Base-by-base conservation (phyloP, 2,888 invertebrate species). In the Toxonevra muliebris region DNA sequence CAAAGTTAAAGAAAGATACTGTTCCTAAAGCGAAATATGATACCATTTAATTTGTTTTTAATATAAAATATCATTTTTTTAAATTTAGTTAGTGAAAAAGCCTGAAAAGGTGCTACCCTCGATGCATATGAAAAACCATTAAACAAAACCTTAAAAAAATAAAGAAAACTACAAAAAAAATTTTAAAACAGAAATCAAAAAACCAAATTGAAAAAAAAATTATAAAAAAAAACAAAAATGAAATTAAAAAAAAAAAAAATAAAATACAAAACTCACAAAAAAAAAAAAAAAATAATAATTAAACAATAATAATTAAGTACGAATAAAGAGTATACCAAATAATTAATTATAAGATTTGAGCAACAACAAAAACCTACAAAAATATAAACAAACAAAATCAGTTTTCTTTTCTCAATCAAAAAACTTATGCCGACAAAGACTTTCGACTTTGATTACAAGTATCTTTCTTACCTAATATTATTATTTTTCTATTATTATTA, bases 341-440 rank as follows among this genome's bases (percentile, higher is more conserved):
- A 57, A 64, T 57, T 17, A 64, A 58, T 52, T 2, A 20, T 12
- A 20, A 9, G 8, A 19, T 43, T 13, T 30, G 12, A 43, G 48
- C 43, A 48, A 12, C 42, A 41, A 15, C 20, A 30, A 30, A 30
- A 30, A 30, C n/a, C 30, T 30, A 30, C 30, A 30, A 30, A 30
- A 30, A 30, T 30, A 30, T 4, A 20, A 58, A 13, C 59, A 45
- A n/a, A 45, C 45, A 17, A 40, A 61, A 55, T 20, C 55, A 20
- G 13, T 40, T 55, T 11, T 40, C 11, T n/a, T 40, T 30, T 40
- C 54, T 20, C 19, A 20, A 74, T 59, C 54, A 61, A 73, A 74
- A 73, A 80, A 80, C 77, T 78, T 78, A 80, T 80, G 80, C 80
- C 76, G 80, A 78, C 78, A 76, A 76, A 78, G 77, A 78, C 79